Conservation (phyloP, 2,888 invertebrate species). For the Saturnia japonica region DNA sequence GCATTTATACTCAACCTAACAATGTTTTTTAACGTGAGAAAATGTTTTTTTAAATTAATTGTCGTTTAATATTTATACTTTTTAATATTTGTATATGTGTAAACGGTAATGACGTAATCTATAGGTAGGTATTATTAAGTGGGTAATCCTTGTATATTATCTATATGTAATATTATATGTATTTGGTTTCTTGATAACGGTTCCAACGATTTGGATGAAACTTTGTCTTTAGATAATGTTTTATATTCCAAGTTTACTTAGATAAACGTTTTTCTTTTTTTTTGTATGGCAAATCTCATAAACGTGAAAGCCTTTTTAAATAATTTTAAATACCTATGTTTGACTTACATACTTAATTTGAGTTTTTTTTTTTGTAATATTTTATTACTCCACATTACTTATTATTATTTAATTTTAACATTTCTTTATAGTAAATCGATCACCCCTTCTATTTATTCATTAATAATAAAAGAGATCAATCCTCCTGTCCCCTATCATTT, state of each 20-base stretch:
- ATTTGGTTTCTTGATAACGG: too few species aligned
- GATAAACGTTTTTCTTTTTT: too few species aligned
- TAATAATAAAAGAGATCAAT: constrained; percentile 42
- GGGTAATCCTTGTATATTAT: neutral
- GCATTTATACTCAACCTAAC: constrained; percentile 35
- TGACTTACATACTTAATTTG: neutral
- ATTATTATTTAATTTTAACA: constrained; percentile 24
- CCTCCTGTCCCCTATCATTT: constrained; percentile 70
- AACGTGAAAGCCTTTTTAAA: neutral
- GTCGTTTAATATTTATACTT: neutral
- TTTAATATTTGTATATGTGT: neutral
- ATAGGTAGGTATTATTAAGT: too few species aligned
- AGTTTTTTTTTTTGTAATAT: neutral
- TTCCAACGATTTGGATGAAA: too few species aligned
- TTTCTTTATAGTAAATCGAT: constrained; percentile 27
- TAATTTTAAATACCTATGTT: neutral
- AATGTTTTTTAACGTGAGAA: constrained; percentile 53
- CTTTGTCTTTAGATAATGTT: too few species aligned
- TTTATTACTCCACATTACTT: neutral
- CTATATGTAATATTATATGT: too few species aligned
- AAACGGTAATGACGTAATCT: neutral
- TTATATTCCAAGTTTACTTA: too few species aligned
- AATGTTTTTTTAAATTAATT: constrained; percentile 17
- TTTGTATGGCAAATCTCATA: too few species aligned
- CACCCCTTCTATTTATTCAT: constrained; percentile 41